These are phyloP conservation scores for Tipula lateralis DNA, from an alignment of 2,888 invertebrate genomes.

Conservation along the genomic window DNA sequence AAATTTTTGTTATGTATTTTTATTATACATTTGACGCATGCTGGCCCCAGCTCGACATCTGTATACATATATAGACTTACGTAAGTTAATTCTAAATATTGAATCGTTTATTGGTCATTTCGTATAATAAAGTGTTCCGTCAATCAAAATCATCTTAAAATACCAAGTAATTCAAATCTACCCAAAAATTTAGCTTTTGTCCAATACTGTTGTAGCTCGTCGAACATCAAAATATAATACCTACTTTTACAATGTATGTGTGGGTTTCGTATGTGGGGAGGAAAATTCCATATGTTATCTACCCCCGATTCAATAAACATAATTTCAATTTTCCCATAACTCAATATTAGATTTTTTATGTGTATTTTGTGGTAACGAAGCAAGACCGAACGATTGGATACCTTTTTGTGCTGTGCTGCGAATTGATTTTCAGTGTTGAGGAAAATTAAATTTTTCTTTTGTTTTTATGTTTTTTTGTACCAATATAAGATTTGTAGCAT, in stretches of 20 bases:
- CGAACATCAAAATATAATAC: neutral
- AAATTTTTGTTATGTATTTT: too few species aligned
- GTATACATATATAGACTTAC: neutral
- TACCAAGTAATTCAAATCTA: neutral
- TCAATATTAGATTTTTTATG: neutral
- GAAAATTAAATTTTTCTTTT: neutral
- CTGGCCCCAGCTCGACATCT: too few species aligned
- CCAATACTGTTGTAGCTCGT: neutral
- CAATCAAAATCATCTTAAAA: neutral
- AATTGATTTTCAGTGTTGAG: neutral
- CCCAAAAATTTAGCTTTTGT: neutral
- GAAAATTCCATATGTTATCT: neutral
- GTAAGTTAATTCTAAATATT: neutral
- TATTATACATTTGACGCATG: too few species aligned
- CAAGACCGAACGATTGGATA: neutral
- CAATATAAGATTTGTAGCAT: neutral
- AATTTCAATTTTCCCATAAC: neutral
- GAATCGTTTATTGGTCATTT: neutral
- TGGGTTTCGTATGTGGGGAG: neutral
- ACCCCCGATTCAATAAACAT: neutral
- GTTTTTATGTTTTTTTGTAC: neutral
- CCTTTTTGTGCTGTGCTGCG: neutral
- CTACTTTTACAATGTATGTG: too few species aligned
- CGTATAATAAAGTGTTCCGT: neutral
- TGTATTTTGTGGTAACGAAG: neutral